A percentile compares a stretch with the other conserved stretches of the same genome.
Conservation (phyloP, 2,888 invertebrate genomes). For the Trichopoda pennipes region DNA sequence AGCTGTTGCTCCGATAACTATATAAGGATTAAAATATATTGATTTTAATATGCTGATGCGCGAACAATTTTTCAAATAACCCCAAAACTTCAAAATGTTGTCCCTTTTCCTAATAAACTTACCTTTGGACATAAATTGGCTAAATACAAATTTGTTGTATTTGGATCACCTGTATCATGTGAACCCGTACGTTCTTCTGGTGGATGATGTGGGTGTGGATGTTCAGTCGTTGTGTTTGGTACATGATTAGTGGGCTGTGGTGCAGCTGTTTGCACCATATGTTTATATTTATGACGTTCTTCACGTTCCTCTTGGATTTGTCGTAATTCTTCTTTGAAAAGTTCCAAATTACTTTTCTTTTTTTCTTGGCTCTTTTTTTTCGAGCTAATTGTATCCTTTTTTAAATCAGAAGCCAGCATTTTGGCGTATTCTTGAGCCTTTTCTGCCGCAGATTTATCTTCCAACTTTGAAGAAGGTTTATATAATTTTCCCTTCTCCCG, state of each 20-base stretch:
- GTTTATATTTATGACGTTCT: slow-evolving; percentile 95
- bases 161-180: slow-evolving; percentile 97
- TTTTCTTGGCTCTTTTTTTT: slow-evolving; percentile 91
- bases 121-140: slow-evolving; percentile 99
- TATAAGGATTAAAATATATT: neutral
- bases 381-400: slow-evolving; percentile 83
- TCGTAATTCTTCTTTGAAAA: slow-evolving; percentile 98
- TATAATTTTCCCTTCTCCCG: slow-evolving; percentile 95
- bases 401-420: slow-evolving; percentile 84
- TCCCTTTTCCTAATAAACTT: neutral
- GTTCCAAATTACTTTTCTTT: slow-evolving; percentile 97
- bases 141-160: slow-evolving; percentile 98
- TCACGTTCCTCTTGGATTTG: slow-evolving; percentile 98
- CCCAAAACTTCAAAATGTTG: too few species aligned
- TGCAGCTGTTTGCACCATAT: slow-evolving; percentile 78
- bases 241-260: slow-evolving; percentile 48
- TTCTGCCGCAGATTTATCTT: slow-evolving; percentile 85
- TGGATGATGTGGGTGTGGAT: slow-evolving; percentile 55
- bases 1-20: slow-evolving; percentile 97
- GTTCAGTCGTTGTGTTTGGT: slow-evolving; percentile 51
- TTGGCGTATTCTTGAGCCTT: slow-evolving; percentile 87
- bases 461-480: slow-evolving; percentile 92
- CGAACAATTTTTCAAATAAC: too few species aligned
- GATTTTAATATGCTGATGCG: too few species aligned
- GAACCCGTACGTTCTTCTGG: slow-evolving; percentile 85